phyloP scores from a whole-genome alignment of 2,113 vertebrate genomes.

The Clupea harengus region DNA sequence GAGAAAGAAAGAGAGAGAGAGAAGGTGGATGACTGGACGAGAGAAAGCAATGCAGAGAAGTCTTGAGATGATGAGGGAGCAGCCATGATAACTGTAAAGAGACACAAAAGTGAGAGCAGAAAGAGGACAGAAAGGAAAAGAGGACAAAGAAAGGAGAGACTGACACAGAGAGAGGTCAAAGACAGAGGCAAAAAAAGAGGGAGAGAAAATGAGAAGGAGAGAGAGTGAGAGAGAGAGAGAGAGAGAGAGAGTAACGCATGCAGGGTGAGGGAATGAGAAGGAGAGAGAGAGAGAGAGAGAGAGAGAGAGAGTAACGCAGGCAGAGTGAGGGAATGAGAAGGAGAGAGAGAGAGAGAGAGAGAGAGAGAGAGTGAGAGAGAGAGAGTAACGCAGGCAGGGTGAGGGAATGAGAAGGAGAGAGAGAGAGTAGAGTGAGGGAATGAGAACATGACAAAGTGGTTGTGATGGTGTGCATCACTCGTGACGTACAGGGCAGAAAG shows the following conservation, averaged over 20 bases:
- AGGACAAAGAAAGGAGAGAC: neutral
- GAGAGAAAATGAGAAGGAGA: neutral
- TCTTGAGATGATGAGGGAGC: too few species aligned
- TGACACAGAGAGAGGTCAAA: too few species aligned
- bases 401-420: neutral
- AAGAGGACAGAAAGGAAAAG: neutral
- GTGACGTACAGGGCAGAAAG: neutral
- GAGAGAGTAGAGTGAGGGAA: neutral
- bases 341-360: too few species aligned
- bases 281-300: neutral
- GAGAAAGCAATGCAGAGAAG: neutral
- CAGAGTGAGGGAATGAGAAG: neutral
- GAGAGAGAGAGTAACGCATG: neutral
- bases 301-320: neutral
- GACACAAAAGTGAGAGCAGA: neutral
- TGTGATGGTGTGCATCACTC: conserved; percentile 12
- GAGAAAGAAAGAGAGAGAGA: neutral
- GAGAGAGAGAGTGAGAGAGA: neutral
- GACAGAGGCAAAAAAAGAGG: neutral
- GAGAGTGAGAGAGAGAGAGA: neutral
- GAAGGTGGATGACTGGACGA: neutral
- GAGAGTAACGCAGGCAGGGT: too few species aligned
- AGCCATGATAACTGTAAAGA: too few species aligned
- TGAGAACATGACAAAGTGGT: neutral
- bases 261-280: too few species aligned